Percentiles rank a stretch among this genome's conserved stretches.
phyloP scores from a whole-genome alignment of 2,797 vertebrate species.

The Cottoperca gobio region DNA sequence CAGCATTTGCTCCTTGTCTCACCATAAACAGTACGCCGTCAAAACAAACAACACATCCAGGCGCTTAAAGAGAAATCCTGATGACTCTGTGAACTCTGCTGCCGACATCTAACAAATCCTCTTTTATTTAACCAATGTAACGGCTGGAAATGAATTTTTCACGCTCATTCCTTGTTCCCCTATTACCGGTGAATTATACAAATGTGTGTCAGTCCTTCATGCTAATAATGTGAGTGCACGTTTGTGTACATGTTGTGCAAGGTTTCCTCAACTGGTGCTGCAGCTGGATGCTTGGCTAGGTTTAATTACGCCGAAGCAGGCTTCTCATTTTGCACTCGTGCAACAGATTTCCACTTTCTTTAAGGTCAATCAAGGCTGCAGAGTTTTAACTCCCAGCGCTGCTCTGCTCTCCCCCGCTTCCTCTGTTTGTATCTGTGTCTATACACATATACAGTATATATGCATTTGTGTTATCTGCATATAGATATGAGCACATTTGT shows the following conservation, averaged over 20 bases:
- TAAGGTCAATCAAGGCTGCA: conserved; percentile 30
- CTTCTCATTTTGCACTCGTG: conserved; percentile 30
- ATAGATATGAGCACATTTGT: background rate
- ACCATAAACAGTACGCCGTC: background rate
- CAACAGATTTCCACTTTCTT: conserved; percentile 34
- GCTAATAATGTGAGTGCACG: conserved; percentile 12
- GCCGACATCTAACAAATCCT: conserved; percentile 20
- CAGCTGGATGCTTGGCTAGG: conserved; percentile 39
- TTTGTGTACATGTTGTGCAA: conserved; percentile 30
- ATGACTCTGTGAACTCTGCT: conserved; percentile 20
- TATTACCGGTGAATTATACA: conserved; percentile 40
- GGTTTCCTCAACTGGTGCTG: conserved; percentile 16
- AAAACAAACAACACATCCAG: background rate
- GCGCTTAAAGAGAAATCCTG: background rate
- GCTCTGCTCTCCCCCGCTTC: background rate
- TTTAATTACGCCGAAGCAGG: conserved; percentile 42
- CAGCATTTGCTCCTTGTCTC: conserved; percentile 9
- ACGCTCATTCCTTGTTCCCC: conserved; percentile 17
- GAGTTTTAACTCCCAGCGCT: conserved; percentile 14
- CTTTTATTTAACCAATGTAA: conserved; percentile 38
- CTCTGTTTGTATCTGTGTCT: conserved; percentile 1
- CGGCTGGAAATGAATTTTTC: conserved; percentile 33
- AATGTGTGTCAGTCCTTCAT: conserved; percentile 36
- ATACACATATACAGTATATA: background rate
- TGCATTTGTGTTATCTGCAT: background rate